Conservation (phyloP, 1,140 invertebrate genomes). For the Sitophilus oryzae region DNA sequence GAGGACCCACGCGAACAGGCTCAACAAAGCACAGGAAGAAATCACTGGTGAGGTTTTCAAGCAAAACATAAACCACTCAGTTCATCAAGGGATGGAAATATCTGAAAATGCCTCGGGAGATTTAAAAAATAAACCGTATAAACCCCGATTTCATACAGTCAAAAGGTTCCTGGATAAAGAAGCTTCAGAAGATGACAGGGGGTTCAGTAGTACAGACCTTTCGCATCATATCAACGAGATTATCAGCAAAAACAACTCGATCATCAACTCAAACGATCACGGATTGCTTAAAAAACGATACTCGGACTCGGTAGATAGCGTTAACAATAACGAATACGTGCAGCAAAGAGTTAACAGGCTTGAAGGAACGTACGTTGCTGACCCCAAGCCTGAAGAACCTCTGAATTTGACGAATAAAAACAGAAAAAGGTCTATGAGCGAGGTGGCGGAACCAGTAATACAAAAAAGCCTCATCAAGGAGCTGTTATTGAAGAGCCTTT, state of each 20-base stretch:
- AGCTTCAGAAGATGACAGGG: slow-evolving; percentile 27
- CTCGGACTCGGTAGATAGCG: slow-evolving; percentile 12
- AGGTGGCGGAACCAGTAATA: slow-evolving; percentile 33
- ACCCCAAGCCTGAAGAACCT: slow-evolving; percentile 48
- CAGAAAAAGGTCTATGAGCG: slow-evolving; percentile 57
- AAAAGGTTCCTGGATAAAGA: slow-evolving; percentile 29
- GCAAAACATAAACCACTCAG: slow-evolving; percentile 39
- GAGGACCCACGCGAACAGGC: slow-evolving; percentile 64
- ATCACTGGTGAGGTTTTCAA: slow-evolving; percentile 15
- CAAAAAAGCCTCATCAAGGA: slow-evolving; percentile 67
- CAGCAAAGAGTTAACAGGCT: neutral
- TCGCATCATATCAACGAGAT: slow-evolving; percentile 41
- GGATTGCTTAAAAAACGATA: slow-evolving; percentile 30
- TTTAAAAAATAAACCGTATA: slow-evolving; percentile 38
- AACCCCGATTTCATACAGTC: slow-evolving; percentile 40
- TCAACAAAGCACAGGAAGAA: slow-evolving; percentile 36
- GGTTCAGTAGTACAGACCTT: slow-evolving; percentile 22
- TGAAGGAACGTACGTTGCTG: slow-evolving; percentile 3
- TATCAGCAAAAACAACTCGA: slow-evolving; percentile 40
- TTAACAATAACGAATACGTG: slow-evolving; percentile 22
- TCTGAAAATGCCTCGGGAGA: neutral
- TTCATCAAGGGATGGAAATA: slow-evolving; percentile 66
- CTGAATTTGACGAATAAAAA: slow-evolving; percentile 60
- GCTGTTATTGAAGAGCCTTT: slow-evolving; percentile 59
- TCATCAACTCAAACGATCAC: slow-evolving; percentile 34